Conservation (phyloP, 1,140 invertebrate species). For the Latrodectus geometricus region DNA sequence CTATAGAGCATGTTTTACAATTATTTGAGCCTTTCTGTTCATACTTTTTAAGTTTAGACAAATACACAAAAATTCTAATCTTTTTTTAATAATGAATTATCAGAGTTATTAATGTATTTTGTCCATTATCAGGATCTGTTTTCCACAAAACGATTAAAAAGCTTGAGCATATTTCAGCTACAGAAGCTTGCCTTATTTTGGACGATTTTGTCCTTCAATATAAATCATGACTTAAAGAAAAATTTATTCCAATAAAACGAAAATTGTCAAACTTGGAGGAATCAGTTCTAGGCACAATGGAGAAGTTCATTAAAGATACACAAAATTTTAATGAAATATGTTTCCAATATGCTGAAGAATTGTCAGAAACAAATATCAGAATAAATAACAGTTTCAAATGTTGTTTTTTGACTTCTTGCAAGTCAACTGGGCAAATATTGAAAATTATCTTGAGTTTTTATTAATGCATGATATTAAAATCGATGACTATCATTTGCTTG, state of each 20-base stretch:
- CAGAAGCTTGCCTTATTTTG: slow-evolving; percentile 5
- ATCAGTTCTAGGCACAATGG: neutral
- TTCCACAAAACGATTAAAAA: neutral
- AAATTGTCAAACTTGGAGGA: neutral
- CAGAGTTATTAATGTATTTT: slow-evolving; percentile 26
- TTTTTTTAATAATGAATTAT: slow-evolving; percentile 18
- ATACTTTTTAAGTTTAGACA: slow-evolving; percentile 33
- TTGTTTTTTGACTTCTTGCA: neutral
- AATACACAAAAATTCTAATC: slow-evolving; percentile 1
- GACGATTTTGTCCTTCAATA: slow-evolving; percentile 12
- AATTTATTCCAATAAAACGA: neutral
- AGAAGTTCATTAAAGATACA: neutral
- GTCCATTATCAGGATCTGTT: slow-evolving; percentile 7
- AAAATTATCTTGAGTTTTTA: neutral
- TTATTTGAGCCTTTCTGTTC: slow-evolving; percentile 12
- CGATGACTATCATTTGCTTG: neutral
- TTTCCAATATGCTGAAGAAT: slow-evolving; percentile 1
- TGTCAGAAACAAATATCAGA: neutral
- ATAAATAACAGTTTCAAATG: neutral
- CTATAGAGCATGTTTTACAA: neutral
- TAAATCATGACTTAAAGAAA: slow-evolving; percentile 16
- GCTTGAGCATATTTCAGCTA: neutral
- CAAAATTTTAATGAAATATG: slow-evolving; percentile 12
- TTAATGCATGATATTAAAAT: slow-evolving; percentile 4
- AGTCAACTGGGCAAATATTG: too few relatives aligned